Evolutionary conservation across 2,797 vertebrate genomes (phyloP).

Genomic region (Urosaurus nigricauda): DNA sequence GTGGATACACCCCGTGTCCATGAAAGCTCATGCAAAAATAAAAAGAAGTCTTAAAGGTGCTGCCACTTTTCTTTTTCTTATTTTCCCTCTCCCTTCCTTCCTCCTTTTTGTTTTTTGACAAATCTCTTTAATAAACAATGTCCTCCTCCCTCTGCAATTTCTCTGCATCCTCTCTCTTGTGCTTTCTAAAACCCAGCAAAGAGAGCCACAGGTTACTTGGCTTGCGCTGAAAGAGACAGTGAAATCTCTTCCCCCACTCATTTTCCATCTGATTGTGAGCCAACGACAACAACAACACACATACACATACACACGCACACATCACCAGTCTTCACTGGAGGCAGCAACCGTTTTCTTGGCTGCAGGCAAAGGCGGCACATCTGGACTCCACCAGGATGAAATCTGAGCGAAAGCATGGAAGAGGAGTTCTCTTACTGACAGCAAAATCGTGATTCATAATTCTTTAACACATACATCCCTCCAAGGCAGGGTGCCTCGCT

Average conservation of each 20-base stretch:
- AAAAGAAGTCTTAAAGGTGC: too few species aligned
- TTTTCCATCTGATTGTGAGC: slow-evolving; percentile 8
- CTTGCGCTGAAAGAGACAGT: slow-evolving; percentile 39
- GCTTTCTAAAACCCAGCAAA: too few species aligned
- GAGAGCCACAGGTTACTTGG: slow-evolving; percentile 41
- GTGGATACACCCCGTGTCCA: too few species aligned
- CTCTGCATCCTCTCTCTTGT: too few species aligned
- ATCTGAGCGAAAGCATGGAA: neutral
- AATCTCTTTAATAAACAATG: neutral
- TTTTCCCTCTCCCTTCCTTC: too few species aligned
- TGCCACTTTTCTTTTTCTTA: too few species aligned
- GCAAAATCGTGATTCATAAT: neutral
- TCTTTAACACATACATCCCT: too few species aligned
- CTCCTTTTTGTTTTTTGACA: neutral
- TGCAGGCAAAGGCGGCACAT: neutral
- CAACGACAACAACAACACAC: rapidly evolving
- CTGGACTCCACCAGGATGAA: neutral
- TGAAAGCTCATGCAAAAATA: too few species aligned
- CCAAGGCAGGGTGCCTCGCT: neutral
- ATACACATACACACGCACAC: neutral
- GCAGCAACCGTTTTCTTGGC: neutral
- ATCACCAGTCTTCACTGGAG: neutral
- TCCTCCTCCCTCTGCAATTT: neutral
- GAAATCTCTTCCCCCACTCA: neutral
- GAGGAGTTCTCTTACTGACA: neutral